phyloP scores from a whole-genome alignment of 2,888 invertebrate genomes.

The Cyclophora albipunctata region DNA sequence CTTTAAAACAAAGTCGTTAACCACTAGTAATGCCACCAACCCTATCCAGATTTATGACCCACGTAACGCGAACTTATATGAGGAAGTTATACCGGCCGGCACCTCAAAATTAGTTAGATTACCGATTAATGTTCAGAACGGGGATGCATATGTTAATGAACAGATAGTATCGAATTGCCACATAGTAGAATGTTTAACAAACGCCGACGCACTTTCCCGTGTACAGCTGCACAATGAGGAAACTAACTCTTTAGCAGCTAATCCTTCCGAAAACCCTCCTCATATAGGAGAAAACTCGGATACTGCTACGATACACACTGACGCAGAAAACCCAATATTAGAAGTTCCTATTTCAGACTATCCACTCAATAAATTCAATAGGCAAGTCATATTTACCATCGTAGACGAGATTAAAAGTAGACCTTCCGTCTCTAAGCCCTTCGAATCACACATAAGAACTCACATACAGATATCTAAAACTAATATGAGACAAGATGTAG shows the following conservation, averaged over 20 bases:
- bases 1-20: constrained; percentile 12
- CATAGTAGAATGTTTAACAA: constrained; percentile 20
- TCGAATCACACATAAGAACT: constrained; percentile 17
- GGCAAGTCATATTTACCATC: constrained; percentile 15
- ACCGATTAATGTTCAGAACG: constrained; percentile 15
- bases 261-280: not conserved
- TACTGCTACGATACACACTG: constrained; percentile 17
- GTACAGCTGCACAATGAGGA: constrained; percentile 13
- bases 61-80: constrained; percentile 19
- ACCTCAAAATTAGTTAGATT: constrained; percentile 17
- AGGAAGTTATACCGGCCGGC: constrained; percentile 21
- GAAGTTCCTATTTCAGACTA: constrained; percentile 20
- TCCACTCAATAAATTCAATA: constrained; percentile 17
- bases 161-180: constrained; percentile 20
- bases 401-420: constrained; percentile 16
- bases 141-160: constrained; percentile 14
- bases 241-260: constrained; percentile 2
- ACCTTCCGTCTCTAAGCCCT: constrained; percentile 17
- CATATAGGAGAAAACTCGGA: not conserved
- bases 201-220: constrained; percentile 17
- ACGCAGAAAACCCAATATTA: constrained; percentile 17
- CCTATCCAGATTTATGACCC: constrained; percentile 18
- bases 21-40: constrained; percentile 8
- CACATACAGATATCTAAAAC: constrained; percentile 17
- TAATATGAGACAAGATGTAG: constrained; percentile 17